Percentiles rank a stretch among this genome's conserved stretches.
These are phyloP conservation scores for Megalops atlanticus DNA, from an alignment of 2,113 vertebrate genomes.

Conservation along the genomic window DNA sequence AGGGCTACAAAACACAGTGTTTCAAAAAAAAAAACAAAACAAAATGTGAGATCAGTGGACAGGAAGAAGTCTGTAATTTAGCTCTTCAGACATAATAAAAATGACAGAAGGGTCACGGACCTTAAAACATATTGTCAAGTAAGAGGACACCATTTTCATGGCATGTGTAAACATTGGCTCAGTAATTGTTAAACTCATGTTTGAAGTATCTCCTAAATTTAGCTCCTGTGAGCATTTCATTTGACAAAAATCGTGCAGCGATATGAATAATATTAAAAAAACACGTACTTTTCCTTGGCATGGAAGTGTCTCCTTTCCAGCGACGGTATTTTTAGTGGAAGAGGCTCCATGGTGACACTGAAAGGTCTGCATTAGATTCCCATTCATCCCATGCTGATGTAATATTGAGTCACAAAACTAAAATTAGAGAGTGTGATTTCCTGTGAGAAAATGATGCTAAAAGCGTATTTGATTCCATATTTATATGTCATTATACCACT, in stretches of 20 bases:
- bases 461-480: not conserved
- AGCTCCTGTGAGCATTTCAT: too few species aligned
- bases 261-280: too few species aligned
- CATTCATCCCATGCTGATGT: not conserved
- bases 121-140: not conserved
- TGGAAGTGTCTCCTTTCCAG: too few species aligned
- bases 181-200: too few species aligned
- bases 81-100: not conserved
- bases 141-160: not conserved
- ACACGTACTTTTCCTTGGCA: too few species aligned
- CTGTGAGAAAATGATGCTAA: not conserved
- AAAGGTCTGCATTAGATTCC: not conserved
- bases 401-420: conserved; percentile 4
- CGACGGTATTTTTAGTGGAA: not conserved
- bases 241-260: too few species aligned
- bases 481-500: not conserved
- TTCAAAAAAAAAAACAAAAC: too few species aligned
- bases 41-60: too few species aligned
- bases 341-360: not conserved
- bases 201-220: too few species aligned
- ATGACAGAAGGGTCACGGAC: not conserved
- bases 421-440: not conserved
- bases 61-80: too few species aligned
- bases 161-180: not conserved
- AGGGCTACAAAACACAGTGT: too few species aligned